Percentiles rank a stretch among this genome's conserved stretches.
These are phyloP conservation scores for Dendropsophus ebraccatus DNA, from an alignment of 2,113 vertebrate genomes.

Conservation along the genomic window DNA sequence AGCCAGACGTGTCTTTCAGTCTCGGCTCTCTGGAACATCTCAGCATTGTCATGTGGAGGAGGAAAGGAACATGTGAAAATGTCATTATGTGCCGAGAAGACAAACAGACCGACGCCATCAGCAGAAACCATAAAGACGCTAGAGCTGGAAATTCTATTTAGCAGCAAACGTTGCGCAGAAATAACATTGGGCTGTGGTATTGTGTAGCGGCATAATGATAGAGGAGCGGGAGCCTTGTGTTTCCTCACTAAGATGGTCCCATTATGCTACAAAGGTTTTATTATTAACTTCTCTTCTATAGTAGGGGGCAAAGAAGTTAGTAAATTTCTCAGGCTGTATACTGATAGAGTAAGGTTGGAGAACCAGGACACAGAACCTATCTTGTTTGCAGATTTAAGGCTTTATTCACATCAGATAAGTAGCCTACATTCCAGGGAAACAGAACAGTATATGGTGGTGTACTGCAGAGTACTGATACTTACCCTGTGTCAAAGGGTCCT, in stretches of 20 bases:
- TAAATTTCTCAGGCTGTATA: neutral
- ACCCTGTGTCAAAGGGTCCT: too few species aligned
- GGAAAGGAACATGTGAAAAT: slow-evolving; percentile 23
- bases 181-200: neutral
- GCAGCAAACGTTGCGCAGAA: slow-evolving; percentile 3
- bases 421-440: too few species aligned
- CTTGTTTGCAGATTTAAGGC: too few species aligned
- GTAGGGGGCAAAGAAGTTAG: neutral
- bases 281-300: slow-evolving; percentile 6
- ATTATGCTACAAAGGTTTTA: neutral
- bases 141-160: neutral
- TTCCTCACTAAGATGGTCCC: too few species aligned
- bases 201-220: slow-evolving; percentile 8
- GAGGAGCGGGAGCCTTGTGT: neutral
- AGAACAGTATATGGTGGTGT: too few species aligned
- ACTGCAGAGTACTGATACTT: too few species aligned
- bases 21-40: neutral
- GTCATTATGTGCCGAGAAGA: neutral
- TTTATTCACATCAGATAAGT: too few species aligned
- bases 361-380: too few species aligned
- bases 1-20: neutral
- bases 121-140: slow-evolving; percentile 11
- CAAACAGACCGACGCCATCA: slow-evolving; percentile 12
- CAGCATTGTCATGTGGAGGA: slow-evolving; percentile 34
- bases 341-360: neutral